Percentiles rank a stretch among this genome's conserved stretches.
phyloP scores from a whole-genome alignment of 2,888 invertebrate species.

The Aphidius colemani region DNA sequence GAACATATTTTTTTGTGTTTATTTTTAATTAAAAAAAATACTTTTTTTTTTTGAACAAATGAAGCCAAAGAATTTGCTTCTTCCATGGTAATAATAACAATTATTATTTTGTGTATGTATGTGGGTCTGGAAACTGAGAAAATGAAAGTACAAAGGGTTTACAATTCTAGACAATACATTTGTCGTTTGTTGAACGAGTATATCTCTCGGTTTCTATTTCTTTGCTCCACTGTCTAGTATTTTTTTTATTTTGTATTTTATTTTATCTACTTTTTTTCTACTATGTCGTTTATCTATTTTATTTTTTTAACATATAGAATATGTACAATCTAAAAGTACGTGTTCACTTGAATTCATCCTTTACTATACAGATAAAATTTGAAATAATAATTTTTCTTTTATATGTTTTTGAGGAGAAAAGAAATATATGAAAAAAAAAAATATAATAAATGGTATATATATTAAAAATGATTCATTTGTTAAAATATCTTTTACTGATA shows the following conservation, averaged over 20 bases:
- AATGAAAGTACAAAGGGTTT: conserved; percentile 5
- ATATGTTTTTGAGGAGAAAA: not conserved
- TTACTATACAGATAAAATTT: no score
- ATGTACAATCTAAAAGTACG: no score
- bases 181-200: conserved; percentile 1
- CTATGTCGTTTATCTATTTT: not conserved
- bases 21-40: conserved; percentile 3
- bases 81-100: no score
- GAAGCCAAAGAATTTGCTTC: no score
- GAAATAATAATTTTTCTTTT: not conserved
- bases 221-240: not conserved
- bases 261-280: not conserved
- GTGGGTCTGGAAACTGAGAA: not conserved
- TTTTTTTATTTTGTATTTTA: not conserved
- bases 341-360: no score
- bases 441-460: not conserved
- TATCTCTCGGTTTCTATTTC: not conserved
- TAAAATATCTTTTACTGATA: conserved; percentile 10
- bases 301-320: no score
- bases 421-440: not conserved
- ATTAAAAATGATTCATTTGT: not conserved
- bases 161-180: conserved; percentile 9
- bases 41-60: no score
- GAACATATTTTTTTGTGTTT: conserved; percentile 13
- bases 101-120: no score